These are phyloP conservation scores for Sesamia inferens DNA, from an alignment of 2,888 invertebrate species.

Conservation along the genomic window DNA sequence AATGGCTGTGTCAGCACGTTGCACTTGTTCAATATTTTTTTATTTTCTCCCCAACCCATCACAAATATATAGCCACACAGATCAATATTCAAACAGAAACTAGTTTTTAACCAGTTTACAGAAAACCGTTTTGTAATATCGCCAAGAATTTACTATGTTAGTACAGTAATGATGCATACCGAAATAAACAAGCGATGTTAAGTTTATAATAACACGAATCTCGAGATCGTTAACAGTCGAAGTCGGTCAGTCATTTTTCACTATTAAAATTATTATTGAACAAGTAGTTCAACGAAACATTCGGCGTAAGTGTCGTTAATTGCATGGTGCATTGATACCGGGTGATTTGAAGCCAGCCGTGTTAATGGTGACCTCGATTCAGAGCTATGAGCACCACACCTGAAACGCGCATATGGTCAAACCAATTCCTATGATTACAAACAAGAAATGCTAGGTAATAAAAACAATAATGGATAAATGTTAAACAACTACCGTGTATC, in stretches of 20 bases:
- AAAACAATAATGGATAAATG: conserved; percentile 54
- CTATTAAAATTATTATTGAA: conserved; percentile 73
- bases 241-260: conserved; percentile 79
- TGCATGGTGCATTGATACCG: conserved; percentile 78
- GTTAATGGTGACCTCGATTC: conserved; percentile 65
- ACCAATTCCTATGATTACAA: conserved; percentile 55
- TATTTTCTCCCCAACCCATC: conserved; percentile 56
- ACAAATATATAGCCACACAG: conserved; percentile 41
- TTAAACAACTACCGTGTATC: conserved; percentile 53
- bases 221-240: conserved; percentile 75
- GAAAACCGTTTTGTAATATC: conserved; percentile 75
- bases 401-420: conserved; percentile 52
- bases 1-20: conserved; percentile 74
- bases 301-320: conserved; percentile 76
- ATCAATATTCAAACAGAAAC: conserved; percentile 52
- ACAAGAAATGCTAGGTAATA: conserved; percentile 48
- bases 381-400: conserved; percentile 42
- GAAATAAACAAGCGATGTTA: conserved; percentile 78
- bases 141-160: conserved; percentile 68
- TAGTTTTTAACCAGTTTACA: conserved; percentile 61
- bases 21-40: conserved; percentile 65
- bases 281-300: conserved; percentile 71
- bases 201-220: conserved; percentile 81
- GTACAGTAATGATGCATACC: conserved; percentile 70
- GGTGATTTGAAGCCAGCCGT: conserved; percentile 72